Percentiles rank a stretch among this genome's conserved stretches.
These are phyloP conservation scores for Octopus sinensis DNA, from an alignment of 1,140 invertebrate species.

Conservation along the genomic window DNA sequence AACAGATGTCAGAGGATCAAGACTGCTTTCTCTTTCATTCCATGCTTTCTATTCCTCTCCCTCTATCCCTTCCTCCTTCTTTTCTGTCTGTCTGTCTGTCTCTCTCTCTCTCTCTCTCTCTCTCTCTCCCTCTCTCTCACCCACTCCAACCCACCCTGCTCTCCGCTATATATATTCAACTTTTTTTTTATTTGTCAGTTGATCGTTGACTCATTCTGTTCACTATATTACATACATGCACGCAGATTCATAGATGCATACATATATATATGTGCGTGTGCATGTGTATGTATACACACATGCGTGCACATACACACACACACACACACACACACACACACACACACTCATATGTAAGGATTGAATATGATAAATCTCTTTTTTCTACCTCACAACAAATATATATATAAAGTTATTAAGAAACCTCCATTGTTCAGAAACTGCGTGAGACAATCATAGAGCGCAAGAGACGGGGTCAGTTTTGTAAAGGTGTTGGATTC, in stretches of 20 bases:
- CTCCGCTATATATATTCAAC: neutral
- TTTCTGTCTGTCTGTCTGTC: neutral
- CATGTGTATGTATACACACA: neutral
- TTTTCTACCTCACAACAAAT: too few species aligned
- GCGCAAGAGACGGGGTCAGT: too few species aligned
- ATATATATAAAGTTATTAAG: too few species aligned
- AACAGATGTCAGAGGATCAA: too few species aligned
- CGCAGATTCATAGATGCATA: neutral
- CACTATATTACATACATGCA: neutral
- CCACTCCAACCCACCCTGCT: neutral
- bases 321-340: too few species aligned
- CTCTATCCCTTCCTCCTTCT: neutral
- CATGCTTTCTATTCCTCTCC: neutral
- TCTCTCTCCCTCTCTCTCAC: neutral
- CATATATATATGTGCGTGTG: neutral
- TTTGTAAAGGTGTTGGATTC: too few species aligned
- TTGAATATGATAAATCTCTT: too few species aligned
- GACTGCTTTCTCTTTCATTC: neutral
- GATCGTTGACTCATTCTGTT: neutral
- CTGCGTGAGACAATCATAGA: too few species aligned
- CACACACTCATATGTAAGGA: neutral
- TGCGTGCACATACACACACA: neutral
- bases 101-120: constrained; percentile 4
- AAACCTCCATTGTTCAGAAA: too few species aligned
- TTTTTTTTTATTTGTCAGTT: neutral